Conservation (phyloP, 30 jellyfish, hydroid and myxozoan genomes). For the Aurelia aurita region DNA sequence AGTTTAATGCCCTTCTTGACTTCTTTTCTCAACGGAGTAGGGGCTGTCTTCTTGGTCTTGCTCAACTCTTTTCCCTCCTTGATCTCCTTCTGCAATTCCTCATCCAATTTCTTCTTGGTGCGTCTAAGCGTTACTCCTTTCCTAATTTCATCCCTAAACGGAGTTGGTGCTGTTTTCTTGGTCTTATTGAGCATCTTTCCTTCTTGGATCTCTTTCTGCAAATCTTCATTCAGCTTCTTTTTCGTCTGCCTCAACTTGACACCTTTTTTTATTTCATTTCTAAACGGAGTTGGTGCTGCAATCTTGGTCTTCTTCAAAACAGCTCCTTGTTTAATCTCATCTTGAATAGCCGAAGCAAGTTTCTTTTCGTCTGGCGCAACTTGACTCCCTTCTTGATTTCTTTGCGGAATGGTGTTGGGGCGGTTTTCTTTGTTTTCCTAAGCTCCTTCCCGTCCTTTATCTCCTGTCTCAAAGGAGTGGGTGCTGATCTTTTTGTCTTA, state of each 20-base stretch:
- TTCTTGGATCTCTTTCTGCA: constrained; percentile 43
- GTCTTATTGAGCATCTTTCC: constrained; percentile 43
- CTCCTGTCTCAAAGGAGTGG: constrained; percentile 68
- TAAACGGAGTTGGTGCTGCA: constrained; percentile 80
- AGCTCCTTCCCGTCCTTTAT: constrained; percentile 29
- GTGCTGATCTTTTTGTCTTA: constrained; percentile 45
- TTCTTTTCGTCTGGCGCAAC: constrained; percentile 63
- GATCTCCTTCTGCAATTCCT: constrained; percentile 52
- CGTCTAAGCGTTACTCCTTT: constrained; percentile 41
- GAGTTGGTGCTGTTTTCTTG: constrained; percentile 75
- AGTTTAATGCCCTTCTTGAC: constrained; percentile 58
- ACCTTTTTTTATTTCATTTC: constrained; percentile 70
- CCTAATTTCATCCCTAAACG: constrained; percentile 71
- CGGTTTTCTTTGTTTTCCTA: constrained; percentile 52
- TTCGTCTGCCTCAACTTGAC: constrained; percentile 54
- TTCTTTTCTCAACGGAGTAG: constrained; percentile 61
- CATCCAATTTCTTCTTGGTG: constrained; percentile 43
- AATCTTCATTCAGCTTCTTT: constrained; percentile 29
- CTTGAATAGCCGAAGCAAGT: constrained; percentile 33
- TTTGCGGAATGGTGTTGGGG: constrained; percentile 85
- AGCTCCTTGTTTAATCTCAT: constrained; percentile 47
- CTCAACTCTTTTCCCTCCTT: constrained; percentile 23
- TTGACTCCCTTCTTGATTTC: constrained; percentile 64
- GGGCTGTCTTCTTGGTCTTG: constrained; percentile 52
- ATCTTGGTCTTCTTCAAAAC: constrained; percentile 54